Base-by-base conservation (phyloP, 1,140 invertebrate genomes). In the Cydia amplana region DNA sequence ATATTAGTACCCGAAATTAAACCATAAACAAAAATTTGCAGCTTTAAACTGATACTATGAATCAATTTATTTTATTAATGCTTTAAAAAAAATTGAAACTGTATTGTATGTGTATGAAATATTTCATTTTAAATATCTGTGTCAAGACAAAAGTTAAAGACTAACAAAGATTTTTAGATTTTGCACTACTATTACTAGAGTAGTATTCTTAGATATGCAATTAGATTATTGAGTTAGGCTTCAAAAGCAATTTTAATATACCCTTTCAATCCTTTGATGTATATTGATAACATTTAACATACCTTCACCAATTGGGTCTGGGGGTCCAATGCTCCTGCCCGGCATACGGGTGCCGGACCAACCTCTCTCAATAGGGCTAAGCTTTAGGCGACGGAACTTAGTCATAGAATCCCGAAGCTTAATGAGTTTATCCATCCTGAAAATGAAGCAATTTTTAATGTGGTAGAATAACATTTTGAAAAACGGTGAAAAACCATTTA, bases 291-390 rank as follows among this genome's bases (percentile, higher is more conserved):
- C 51, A 20, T 55, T 28, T 4, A 28, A 36, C 25, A 12, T 91
- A 96, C 96, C 95, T 88, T 96, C 95, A 55, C 95, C 96, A 80
- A 98, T 90, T 65, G 97, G 94, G 93, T 98, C 97, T 20, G 98
- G 98, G 20, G 97, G 95, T 51, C 98, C 98, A 80, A 98, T 94
- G 85, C 95, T 98, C 73, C 96, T 94, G 0, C 98, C 98, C 73
- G 95, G 95, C 93, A 97, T 94, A 83, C 95, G 96, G 2, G 91
- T 93, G 65, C 98, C 97, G 5, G 96, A 95, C 97, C 97, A 99
- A 65, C 98, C 98, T 85, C 98, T 94, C 84, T 98, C 96, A 64
- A 98, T 94, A 3, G 98, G 96, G 82, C 94, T 95, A 2, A 98
- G 73, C 90, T 95, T 96, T 9, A 95, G 80, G 40, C 91, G 87